Evolutionary conservation across 30 jellyfish, hydroid and myxozoan species (phyloP), one percentile per base, ranked within the genome.

Genomic region (Sanderia malayensis): DNA sequence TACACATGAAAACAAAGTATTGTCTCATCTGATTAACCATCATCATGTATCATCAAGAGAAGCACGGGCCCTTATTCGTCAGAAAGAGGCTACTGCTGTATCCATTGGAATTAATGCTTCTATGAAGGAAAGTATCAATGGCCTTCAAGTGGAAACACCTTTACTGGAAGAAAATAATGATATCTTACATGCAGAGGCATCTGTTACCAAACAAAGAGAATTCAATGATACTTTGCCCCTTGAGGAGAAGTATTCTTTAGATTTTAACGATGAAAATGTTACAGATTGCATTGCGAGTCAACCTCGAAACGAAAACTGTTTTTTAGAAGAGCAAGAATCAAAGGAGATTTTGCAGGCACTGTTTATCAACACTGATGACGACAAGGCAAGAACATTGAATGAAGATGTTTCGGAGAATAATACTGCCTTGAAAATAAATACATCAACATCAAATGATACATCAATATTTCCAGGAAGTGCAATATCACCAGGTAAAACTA

Each of bases 291-390:
- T 24, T 26, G 27, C 22, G 1, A 20, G 17, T 33, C 1, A 26
- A 1, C 44, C 33, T 44, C 65, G 52, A 37, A 13, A 9, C 6
- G 67, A 80, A 28, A 80, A 79, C 37, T 68, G 84, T 46, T 44
- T 70, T 61, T 55, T 69, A 46, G 79, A 70, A 70, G 84, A 80
- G 46, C 84, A 60, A 13, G 92, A 80, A 22, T 69, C 92, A 0
- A 59, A 67, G 18, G 45, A 69, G 17, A 80, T 70, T 58, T 59
- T 68, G 72, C 73, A 69, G 29, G 84, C 92, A 49, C 58, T 68
- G 63, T 78, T 78, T 37, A 63, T 78, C 13, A 74, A 78, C 31
- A 76, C 65, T 34, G 89, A 78, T 1, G 89, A 62, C 1, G 89
- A 78, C 18, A n/a, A n/a, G n/a, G n/a, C n/a, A n/a, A n/a, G n/a